Conservation (phyloP, 2,888 invertebrate genomes). For the Pristionchus mayeri region DNA sequence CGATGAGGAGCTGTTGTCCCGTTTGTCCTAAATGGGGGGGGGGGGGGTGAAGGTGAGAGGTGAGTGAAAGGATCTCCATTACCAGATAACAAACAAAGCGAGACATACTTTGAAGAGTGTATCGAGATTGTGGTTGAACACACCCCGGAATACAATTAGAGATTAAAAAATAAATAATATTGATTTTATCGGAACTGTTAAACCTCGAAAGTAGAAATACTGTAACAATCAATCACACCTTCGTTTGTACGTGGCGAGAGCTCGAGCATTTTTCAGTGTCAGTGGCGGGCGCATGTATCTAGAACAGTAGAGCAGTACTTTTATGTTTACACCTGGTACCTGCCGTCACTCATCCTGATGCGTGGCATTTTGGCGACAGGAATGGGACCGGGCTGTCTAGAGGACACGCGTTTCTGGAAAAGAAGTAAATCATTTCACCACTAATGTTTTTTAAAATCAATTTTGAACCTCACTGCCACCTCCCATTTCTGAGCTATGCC, state of each 20-base stretch:
- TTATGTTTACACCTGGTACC: constrained; percentile 15
- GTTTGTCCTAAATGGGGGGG: background rate
- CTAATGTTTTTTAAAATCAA: background rate
- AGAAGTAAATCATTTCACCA: background rate
- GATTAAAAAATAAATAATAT: too few species aligned
- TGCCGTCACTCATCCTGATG: background rate
- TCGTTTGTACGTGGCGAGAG: background rate
- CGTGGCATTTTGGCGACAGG: constrained; percentile 37
- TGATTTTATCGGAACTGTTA: too few species aligned
- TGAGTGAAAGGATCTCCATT: background rate
- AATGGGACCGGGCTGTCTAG: constrained; percentile 12
- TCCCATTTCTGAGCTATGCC: background rate
- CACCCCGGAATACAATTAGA: background rate
- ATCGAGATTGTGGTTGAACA: background rate
- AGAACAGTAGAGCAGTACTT: background rate
- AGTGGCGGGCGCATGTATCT: constrained; percentile 45
- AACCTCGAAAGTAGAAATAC: background rate
- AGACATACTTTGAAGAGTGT: background rate
- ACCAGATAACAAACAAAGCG: background rate
- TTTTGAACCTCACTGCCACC: background rate
- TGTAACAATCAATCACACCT: background rate
- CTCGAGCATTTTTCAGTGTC: constrained; percentile 18
- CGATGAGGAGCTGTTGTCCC: constrained; percentile 11
- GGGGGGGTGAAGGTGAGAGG: background rate
- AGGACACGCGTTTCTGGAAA: background rate